Percentiles rank a stretch among this genome's conserved stretches.
Evolutionary conservation across 2,888 invertebrate genomes (phyloP).

Genomic region (Dyspetes luteomarginatus): DNA sequence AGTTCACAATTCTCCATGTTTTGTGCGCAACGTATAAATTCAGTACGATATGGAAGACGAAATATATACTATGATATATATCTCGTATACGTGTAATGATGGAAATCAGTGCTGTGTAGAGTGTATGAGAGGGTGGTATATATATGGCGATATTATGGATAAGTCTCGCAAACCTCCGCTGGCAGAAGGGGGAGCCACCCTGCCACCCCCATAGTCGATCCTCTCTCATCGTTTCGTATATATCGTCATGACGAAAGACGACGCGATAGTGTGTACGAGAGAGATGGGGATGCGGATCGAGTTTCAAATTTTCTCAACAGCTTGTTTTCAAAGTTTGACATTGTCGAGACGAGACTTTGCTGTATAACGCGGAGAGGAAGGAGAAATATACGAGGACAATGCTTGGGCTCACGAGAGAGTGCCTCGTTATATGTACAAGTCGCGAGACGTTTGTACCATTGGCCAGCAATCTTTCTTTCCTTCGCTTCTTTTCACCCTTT

Average conservation of each 20-base stretch:
- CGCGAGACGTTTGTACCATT: constrained; percentile 48
- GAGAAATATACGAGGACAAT: constrained; percentile 22
- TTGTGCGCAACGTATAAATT: neutral
- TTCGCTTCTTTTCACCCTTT: neutral
- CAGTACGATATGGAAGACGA: too few relatives aligned
- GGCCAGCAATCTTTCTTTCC: constrained; percentile 26
- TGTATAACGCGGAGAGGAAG: constrained; percentile 16
- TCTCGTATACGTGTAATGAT: too few relatives aligned
- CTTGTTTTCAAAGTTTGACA: constrained; percentile 67
- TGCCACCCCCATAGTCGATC: too few relatives aligned
- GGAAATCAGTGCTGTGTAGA: too few relatives aligned
- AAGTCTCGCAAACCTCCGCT: too few relatives aligned
- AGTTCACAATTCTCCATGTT: neutral
- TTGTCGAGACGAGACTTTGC: constrained; percentile 43
- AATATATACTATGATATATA: neutral
- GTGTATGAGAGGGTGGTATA: neutral
- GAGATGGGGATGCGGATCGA: constrained; percentile 57
- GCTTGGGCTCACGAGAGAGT: constrained; percentile 31
- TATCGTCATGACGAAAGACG: constrained; percentile 16
- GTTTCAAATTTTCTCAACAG: constrained; percentile 69
- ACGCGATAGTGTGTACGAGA: neutral
- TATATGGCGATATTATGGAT: too few relatives aligned
- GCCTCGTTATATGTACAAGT: constrained; percentile 56
- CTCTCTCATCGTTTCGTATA: neutral
- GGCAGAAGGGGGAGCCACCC: constrained; percentile 28